Base-by-base conservation (phyloP, 2,797 vertebrate genomes). In the Xiphophorus birchmanni region DNA sequence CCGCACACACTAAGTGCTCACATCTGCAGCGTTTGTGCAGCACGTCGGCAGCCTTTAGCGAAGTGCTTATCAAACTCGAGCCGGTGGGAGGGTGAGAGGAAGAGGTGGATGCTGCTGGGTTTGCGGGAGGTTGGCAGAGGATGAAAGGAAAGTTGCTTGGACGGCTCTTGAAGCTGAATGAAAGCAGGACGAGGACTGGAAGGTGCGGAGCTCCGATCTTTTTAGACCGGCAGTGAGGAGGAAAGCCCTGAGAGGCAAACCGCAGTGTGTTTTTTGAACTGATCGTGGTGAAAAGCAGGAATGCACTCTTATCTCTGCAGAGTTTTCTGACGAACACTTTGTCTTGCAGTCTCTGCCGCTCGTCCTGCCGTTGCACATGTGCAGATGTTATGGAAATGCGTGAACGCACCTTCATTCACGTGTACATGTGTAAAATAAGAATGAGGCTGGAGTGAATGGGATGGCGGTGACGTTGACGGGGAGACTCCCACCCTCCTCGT, bases 71-170 rank as follows among this genome's bases (percentile, higher is more conserved):
- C 85, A 82, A 77, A 75, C 45, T 1, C 1, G 77, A 86, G 80
- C 74, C 54, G 75, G 42, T 74, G 81, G 76, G 73, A 74, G 82
- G 29, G 13, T 0, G 58, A 35, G 54, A 79, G 79, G 48, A 74
- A 71, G 82, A 72, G 74, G 74, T 67, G 76, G 60, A 76, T 72
- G 83, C 84, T 72, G 75, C 45, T 73, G 4, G 71, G 75, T 40
- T 74, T 75, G 65, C 63, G 35, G 82, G 84, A 73, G 82, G 80
- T 48, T 86, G 91, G 86, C 84, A 80, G 79, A 63, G 72, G 82
- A 91, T 91, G 83, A 89, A 79, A 82, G 82, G 77, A 82, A 86
- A 85, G 50, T 86, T 72, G 84, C 78, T 81, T 83, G 82, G 87
- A 80, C 23, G 17, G 67, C 48, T 78, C 75, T 80, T 77, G n/a